phyloP scores from a whole-genome alignment of 2,888 invertebrate species.

The Mythimna albipuncta region DNA sequence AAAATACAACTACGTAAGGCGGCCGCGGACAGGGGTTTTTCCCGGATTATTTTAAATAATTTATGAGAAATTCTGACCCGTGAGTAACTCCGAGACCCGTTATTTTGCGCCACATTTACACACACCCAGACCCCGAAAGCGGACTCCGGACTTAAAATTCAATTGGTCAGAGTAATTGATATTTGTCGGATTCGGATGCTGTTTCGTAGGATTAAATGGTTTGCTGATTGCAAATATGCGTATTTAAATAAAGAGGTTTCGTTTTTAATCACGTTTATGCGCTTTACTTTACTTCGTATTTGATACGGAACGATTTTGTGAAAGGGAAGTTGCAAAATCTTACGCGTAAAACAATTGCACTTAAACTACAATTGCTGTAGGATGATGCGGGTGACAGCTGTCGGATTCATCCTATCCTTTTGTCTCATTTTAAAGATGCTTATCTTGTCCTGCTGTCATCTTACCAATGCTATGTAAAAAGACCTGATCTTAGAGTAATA shows the following conservation, averaged over 20 bases:
- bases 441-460: no score
- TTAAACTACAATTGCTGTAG: no score
- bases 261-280: constrained; percentile 32
- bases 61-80: constrained; percentile 88
- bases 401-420: no score
- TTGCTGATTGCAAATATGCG: constrained; percentile 43
- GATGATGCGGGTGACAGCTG: no score
- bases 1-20: constrained; percentile 59
- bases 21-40: constrained; percentile 85
- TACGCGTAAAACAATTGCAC: not conserved
- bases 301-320: not conserved
- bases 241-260: constrained; percentile 38
- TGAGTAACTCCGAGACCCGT: constrained; percentile 68
- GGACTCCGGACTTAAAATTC: constrained; percentile 49
- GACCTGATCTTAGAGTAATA: no score
- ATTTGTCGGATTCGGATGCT: constrained; percentile 47
- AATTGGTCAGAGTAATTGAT: constrained; percentile 60
- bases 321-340: not conserved
- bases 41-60: constrained; percentile 89
- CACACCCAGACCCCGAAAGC: constrained; percentile 17
- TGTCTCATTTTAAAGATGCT: no score
- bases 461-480: no score
- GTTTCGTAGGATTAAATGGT: constrained; percentile 45
- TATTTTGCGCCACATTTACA: constrained; percentile 56
- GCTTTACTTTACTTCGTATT: no score